A percentile compares a stretch with the other conserved stretches of the same genome.
These are phyloP conservation scores for Lagodon rhomboides DNA, from an alignment of 2,797 vertebrate species.

Conservation along the genomic window DNA sequence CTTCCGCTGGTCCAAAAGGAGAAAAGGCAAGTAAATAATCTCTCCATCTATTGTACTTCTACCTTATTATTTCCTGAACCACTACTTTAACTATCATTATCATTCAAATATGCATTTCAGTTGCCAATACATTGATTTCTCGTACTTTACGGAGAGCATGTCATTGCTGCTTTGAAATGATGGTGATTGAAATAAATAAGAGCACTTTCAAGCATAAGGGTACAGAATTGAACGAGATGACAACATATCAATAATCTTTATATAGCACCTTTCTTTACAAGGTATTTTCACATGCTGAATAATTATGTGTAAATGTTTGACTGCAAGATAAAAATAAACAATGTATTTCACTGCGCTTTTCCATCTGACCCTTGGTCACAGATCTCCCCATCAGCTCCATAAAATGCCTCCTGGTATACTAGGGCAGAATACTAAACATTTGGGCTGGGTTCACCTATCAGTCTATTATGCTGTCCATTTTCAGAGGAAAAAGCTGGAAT, in stretches of 20 bases:
- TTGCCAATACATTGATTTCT: background rate
- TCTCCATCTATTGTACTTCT: background rate
- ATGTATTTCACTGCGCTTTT: background rate
- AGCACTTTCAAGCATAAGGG: background rate
- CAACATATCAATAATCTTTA: too few relatives aligned
- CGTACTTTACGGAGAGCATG: background rate
- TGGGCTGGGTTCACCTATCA: background rate
- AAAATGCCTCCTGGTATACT: constrained; percentile 12
- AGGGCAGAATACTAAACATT: constrained; percentile 19
- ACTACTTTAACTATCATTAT: background rate
- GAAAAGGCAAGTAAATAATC: constrained; percentile 42
- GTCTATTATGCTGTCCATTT: background rate
- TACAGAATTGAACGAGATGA: background rate
- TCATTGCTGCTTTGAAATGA: background rate
- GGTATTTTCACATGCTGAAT: background rate
- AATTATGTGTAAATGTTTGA: background rate
- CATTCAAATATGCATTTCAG: background rate
- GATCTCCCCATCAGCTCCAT: constrained; percentile 16
- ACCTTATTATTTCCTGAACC: background rate
- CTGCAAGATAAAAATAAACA: background rate
- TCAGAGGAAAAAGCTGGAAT: background rate
- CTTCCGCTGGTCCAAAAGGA: constrained; percentile 21
- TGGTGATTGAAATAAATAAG: background rate
- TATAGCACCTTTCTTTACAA: too few relatives aligned
- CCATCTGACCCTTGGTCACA: background rate